These are phyloP conservation scores for Tetropium fuscum DNA, from an alignment of 2,888 invertebrate species.

Conservation along the genomic window DNA sequence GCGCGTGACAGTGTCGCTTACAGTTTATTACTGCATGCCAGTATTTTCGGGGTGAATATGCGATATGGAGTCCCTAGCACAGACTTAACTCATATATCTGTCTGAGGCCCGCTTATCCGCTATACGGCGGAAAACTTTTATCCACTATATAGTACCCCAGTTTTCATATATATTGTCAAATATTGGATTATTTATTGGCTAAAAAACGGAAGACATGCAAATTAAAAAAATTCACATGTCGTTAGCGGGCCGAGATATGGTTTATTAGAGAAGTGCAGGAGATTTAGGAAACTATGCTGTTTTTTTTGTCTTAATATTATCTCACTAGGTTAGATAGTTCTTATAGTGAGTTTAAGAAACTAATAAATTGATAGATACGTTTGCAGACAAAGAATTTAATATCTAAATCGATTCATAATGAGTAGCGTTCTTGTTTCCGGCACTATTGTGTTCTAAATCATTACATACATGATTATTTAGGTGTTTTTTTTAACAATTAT, in stretches of 20 bases:
- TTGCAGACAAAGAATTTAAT: too few species aligned
- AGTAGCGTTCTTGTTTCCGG: too few species aligned
- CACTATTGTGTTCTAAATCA: too few species aligned
- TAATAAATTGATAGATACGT: too few species aligned
- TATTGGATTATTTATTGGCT: constrained; percentile 49
- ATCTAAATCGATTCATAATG: too few species aligned
- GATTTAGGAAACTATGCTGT: too few species aligned
- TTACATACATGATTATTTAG: too few species aligned
- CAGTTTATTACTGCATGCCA: constrained; percentile 51
- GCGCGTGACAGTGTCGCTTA: constrained; percentile 52
- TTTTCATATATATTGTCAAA: constrained; percentile 51
- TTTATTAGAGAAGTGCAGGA: too few species aligned
- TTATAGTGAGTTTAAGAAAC: too few species aligned
- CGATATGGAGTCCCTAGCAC: constrained; percentile 50
- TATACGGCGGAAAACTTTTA: constrained; percentile 51
- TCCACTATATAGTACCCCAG: constrained; percentile 52
- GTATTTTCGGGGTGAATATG: constrained; percentile 51
- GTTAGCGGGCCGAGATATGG: constrained; percentile 27
- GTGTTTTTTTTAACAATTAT: too few species aligned
- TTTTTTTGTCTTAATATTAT: too few species aligned
- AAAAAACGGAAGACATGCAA: constrained; percentile 46
- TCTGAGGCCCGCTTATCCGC: constrained; percentile 51
- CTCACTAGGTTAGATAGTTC: too few species aligned
- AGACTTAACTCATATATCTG: constrained; percentile 57
- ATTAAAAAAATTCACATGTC: constrained; percentile 44